Conservation (phyloP, 2,113 vertebrate species). For the Rattus norvegicus region GRCr8 NC_086025.1:19990501-19991000, state of each 20-base stretch:
- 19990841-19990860: neutral
- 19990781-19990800: slow-evolving; percentile 24
- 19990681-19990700: neutral
- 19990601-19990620: neutral
- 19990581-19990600: neutral
- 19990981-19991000: neutral
- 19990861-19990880: neutral
- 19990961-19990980: slow-evolving; percentile 4
- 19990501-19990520: neutral
- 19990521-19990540: neutral
- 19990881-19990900: slow-evolving; percentile 74
- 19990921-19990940: neutral
- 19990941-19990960: slow-evolving; percentile 34
- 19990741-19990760: slow-evolving; percentile 26
- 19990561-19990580: accelerated
- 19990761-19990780: slow-evolving; percentile 19
- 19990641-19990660: neutral
- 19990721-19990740: neutral
- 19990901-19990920: neutral
- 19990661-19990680: neutral
- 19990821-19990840: slow-evolving; percentile 16
- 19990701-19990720: neutral
- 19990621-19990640: neutral
- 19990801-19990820: slow-evolving; percentile 33
- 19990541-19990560: neutral